Conservation (phyloP, 2,888 invertebrate species). For the Quadriops clusia region DNA sequence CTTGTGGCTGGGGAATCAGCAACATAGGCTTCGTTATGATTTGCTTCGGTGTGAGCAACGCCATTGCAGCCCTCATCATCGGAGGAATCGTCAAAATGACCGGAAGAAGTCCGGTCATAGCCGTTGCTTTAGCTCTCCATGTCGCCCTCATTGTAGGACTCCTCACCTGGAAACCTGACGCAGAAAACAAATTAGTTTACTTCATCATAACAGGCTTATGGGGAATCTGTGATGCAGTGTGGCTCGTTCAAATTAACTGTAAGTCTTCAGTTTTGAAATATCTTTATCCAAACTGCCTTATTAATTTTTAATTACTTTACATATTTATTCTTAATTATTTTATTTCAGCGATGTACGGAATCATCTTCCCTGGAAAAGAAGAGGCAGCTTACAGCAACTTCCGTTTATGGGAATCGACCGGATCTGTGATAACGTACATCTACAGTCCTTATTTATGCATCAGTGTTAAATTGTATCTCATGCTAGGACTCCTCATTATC, state of each 20-base stretch:
- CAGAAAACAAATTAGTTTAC: conserved; percentile 55
- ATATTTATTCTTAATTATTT: conserved; percentile 9
- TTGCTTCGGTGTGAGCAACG: conserved; percentile 81
- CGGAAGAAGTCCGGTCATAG: conserved; percentile 69
- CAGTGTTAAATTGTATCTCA: conserved; percentile 53
- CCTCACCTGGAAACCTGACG: conserved; percentile 59
- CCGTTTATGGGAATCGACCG: conserved; percentile 82
- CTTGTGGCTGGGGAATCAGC: conserved; percentile 77
- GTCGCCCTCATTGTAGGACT: conserved; percentile 55
- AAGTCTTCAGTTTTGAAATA: conserved; percentile 25
- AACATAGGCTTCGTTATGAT: conserved; percentile 92
- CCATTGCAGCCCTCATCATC: conserved; percentile 70
- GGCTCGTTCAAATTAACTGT: conserved; percentile 90
- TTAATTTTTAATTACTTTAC: conserved; percentile 1
- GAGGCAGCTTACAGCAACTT: conserved; percentile 91
- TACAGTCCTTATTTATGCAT: conserved; percentile 70
- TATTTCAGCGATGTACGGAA: conserved; percentile 65
- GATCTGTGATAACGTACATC: conserved; percentile 76
- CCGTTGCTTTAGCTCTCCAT: conserved; percentile 61
- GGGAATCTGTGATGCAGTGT: conserved; percentile 83
- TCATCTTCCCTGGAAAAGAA: conserved; percentile 70
- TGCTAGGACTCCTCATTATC: conserved; percentile 53
- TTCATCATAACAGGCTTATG: conserved; percentile 72
- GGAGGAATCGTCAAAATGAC: conserved; percentile 69
- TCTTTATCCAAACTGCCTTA: conserved; percentile 1